These are phyloP conservation scores for Sinosuthora webbiana DNA, from an alignment of 2,113 vertebrate genomes.

Conservation along the genomic window DNA sequence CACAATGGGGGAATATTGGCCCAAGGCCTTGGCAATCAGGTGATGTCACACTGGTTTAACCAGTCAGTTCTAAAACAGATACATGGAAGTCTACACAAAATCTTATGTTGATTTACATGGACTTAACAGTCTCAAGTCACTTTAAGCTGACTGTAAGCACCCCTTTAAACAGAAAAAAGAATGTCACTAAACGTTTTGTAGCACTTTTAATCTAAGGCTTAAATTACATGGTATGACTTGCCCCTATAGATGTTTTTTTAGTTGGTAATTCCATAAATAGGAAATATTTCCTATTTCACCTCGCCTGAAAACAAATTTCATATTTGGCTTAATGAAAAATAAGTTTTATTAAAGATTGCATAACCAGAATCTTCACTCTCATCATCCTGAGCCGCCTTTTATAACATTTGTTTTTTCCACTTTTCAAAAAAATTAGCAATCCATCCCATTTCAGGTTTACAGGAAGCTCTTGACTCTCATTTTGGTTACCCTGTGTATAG, in stretches of 20 bases:
- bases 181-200: neutral
- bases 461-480: constrained; percentile 14
- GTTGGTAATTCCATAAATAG: neutral
- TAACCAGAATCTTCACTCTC: neutral
- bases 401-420: constrained; percentile 12
- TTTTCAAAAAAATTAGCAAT: constrained; percentile 48
- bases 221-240: neutral
- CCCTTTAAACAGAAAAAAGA: neutral
- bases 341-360: constrained; percentile 28
- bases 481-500: neutral
- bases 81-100: neutral
- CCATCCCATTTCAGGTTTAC: constrained; percentile 26
- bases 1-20: neutral
- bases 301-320: neutral
- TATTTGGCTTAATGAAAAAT: neutral
- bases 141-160: neutral
- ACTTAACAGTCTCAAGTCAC: neutral
- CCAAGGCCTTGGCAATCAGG: neutral
- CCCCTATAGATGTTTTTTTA: neutral
- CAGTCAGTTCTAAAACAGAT: neutral
- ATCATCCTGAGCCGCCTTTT: neutral
- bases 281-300: constrained; percentile 2
- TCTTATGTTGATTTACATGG: neutral
- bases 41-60: neutral
- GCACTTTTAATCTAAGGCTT: neutral